Conservation (phyloP, 2,113 vertebrate genomes). For the Grammomys surdaster region DNA sequence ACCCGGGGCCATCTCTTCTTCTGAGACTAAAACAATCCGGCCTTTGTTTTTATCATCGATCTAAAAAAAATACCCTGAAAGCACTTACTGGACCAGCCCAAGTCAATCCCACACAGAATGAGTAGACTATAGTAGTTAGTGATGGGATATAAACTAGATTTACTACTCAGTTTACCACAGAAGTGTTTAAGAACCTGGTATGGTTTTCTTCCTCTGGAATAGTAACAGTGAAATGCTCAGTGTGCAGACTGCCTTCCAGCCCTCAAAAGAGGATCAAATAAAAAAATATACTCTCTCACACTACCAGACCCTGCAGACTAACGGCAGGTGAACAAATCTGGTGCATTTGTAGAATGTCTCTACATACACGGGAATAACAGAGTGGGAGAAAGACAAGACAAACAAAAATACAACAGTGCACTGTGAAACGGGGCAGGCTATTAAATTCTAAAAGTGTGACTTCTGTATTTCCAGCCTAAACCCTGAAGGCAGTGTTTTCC, state of each 20-base stretch:
- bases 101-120: slow-evolving; percentile 24
- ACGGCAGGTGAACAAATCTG: neutral
- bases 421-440: neutral
- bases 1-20: slow-evolving; percentile 81
- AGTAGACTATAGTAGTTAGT: neutral
- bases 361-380: neutral
- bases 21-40: slow-evolving; percentile 83
- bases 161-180: neutral
- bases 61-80: slow-evolving; percentile 75
- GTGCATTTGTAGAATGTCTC: neutral
- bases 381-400: neutral
- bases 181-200: neutral
- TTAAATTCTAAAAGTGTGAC: neutral
- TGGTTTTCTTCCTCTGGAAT: neutral
- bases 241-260: neutral
- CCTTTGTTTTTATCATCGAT: slow-evolving; percentile 75
- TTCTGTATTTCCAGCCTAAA: neutral
- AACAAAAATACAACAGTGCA: neutral
- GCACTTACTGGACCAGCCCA: slow-evolving; percentile 53
- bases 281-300: neutral
- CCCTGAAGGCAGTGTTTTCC: neutral
- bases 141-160: neutral
- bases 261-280: neutral
- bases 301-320: neutral
- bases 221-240: neutral